Percentiles rank a stretch among this genome's conserved stretches.
phyloP scores from a whole-genome alignment of 2,888 invertebrate species.

The Drosophila affinis region DNA sequence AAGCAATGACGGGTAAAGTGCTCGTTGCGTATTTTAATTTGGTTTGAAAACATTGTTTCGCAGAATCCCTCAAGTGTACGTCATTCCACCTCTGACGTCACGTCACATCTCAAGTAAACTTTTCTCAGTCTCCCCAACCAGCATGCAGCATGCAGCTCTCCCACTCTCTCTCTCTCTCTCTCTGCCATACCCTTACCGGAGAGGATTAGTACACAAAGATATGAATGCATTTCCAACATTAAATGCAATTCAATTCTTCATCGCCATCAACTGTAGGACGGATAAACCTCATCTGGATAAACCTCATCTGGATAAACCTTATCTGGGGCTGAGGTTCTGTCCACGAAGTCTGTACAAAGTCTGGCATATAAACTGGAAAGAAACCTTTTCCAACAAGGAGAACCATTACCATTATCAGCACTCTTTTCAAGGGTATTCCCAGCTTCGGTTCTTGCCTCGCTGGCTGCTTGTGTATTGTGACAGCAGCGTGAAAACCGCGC shows the following conservation, averaged over 20 bases:
- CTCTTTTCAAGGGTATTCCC: not conserved
- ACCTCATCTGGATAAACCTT: no score
- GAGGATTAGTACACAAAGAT: not conserved
- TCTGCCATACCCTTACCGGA: constrained; percentile 15
- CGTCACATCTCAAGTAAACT: constrained; percentile 59
- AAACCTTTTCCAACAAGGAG: no score
- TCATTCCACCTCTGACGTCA: constrained; percentile 72
- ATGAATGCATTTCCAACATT: no score
- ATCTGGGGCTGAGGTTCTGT: no score
- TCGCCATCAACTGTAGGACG: no score
- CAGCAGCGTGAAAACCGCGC: constrained; percentile 76
- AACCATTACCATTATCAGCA: no score
- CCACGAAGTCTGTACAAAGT: no score
- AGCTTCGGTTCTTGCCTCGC: constrained; percentile 4
- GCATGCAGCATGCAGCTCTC: no score
- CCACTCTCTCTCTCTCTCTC: not conserved
- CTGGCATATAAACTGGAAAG: no score
- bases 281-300: no score
- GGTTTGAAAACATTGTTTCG: constrained; percentile 79
- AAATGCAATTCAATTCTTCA: no score
- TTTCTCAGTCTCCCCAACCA: constrained; percentile 16
- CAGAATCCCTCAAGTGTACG: constrained; percentile 75
- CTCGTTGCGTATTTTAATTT: constrained; percentile 77
- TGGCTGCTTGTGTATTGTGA: constrained; percentile 66
- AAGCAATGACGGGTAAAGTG: constrained; percentile 71